phyloP scores from a whole-genome alignment of 2,888 invertebrate genomes.

The Brenthis hecate region DNA sequence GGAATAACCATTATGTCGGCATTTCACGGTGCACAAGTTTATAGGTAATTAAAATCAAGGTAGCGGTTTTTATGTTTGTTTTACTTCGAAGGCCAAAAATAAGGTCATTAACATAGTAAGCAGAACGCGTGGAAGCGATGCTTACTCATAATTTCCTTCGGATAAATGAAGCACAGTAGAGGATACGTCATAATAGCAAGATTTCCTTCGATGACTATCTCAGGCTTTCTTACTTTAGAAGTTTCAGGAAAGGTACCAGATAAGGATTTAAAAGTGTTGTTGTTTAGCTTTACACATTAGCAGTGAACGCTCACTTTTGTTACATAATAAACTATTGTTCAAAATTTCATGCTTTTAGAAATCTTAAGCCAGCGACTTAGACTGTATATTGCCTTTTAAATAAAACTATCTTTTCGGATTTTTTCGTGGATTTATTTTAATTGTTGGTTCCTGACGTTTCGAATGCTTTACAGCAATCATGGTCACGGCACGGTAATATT shows the following conservation, averaged over 20 bases:
- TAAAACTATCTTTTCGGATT: too few relatives aligned
- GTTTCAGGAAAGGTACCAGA: not conserved
- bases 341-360: too few relatives aligned
- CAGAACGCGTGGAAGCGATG: conserved; percentile 28
- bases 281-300: not conserved
- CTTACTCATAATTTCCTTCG: conserved; percentile 39
- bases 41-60: not conserved
- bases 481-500: too few relatives aligned
- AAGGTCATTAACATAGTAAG: not conserved
- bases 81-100: not conserved
- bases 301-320: too few relatives aligned
- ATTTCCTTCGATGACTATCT: conserved; percentile 36
- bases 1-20: too few relatives aligned
- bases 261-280: not conserved
- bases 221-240: conserved; percentile 10
- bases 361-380: too few relatives aligned
- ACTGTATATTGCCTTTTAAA: too few relatives aligned
- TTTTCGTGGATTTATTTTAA: too few relatives aligned
- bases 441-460: too few relatives aligned
- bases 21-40: not conserved
- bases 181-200: conserved; percentile 27
- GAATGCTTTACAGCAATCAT: too few relatives aligned
- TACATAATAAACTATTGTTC: too few relatives aligned
- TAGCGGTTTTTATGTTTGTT: not conserved
- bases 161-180: conserved; percentile 25